Percentiles rank a stretch among this genome's conserved stretches.
Conservation (phyloP, 2,888 invertebrate genomes). For the Stenoptilia bipunctidactyla region DNA sequence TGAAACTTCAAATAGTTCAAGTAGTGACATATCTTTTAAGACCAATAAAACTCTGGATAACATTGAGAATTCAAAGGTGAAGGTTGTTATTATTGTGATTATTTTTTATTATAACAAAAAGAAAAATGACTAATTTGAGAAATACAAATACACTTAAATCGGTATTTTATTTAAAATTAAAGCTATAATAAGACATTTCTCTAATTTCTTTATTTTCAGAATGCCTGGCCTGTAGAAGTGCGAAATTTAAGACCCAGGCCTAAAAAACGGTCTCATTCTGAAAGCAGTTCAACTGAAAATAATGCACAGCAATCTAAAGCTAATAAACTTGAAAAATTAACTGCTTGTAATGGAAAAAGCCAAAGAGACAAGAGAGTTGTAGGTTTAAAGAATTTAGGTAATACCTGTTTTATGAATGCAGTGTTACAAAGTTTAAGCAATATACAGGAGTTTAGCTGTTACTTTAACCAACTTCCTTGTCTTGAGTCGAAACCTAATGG, state of each 20-base stretch:
- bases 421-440: slow-evolving; percentile 87
- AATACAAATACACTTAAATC: too few species aligned
- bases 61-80: too few species aligned
- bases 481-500: slow-evolving; percentile 75
- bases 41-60: too few species aligned
- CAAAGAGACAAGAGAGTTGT: slow-evolving; percentile 75
- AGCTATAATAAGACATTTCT: too few species aligned
- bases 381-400: slow-evolving; percentile 84
- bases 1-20: too few species aligned
- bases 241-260: slow-evolving; percentile 72
- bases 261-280: slow-evolving; percentile 72
- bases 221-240: slow-evolving; percentile 37
- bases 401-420: slow-evolving; percentile 90
- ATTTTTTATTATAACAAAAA: too few species aligned
- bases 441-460: slow-evolving; percentile 86
- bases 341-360: slow-evolving; percentile 53
- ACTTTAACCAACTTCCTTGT: slow-evolving; percentile 83
- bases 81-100: too few species aligned
- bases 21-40: too few species aligned
- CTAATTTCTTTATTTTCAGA: too few species aligned
- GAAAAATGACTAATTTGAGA: too few species aligned
- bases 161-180: too few species aligned
- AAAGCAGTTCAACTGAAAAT: slow-evolving; percentile 66
- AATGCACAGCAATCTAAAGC: slow-evolving; percentile 29
- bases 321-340: slow-evolving; percentile 43